These are phyloP conservation scores for Nasua narica DNA, from an alignment of 2,797 vertebrate genomes.

Conservation along the genomic window DNA sequence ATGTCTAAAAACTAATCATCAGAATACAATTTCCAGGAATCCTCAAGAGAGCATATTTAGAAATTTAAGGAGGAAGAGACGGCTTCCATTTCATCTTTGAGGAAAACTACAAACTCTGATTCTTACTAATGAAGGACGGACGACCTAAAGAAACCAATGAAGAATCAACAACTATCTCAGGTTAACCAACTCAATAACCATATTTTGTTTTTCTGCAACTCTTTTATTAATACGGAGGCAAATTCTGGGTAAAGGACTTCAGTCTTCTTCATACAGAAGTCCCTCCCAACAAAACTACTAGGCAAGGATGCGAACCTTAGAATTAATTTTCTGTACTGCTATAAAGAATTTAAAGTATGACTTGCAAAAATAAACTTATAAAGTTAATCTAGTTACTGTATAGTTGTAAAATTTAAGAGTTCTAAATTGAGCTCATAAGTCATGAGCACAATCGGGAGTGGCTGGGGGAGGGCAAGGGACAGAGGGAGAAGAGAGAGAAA, in stretches of 20 bases:
- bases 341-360: neutral
- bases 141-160: neutral
- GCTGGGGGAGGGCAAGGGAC: neutral
- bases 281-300: neutral
- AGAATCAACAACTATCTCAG: neutral
- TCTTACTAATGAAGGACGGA: neutral
- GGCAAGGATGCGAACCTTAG: neutral
- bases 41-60: neutral
- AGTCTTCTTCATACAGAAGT: neutral
- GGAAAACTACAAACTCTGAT: neutral
- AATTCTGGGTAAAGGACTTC: neutral
- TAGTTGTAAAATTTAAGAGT: neutral
- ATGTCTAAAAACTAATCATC: neutral
- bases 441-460: neutral
- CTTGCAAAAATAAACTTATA: neutral
- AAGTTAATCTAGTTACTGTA: constrained; percentile 3
- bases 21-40: neutral
- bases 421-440: neutral
- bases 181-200: neutral
- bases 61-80: neutral
- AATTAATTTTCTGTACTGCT: neutral
- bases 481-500: neutral
- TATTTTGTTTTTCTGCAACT: neutral
- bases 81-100: neutral
- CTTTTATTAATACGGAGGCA: neutral